Percentiles rank a stretch among this genome's conserved stretches.
Evolutionary conservation across 2,888 invertebrate species (phyloP).

Genomic region (Chalcosyrphus nemorum): DNA sequence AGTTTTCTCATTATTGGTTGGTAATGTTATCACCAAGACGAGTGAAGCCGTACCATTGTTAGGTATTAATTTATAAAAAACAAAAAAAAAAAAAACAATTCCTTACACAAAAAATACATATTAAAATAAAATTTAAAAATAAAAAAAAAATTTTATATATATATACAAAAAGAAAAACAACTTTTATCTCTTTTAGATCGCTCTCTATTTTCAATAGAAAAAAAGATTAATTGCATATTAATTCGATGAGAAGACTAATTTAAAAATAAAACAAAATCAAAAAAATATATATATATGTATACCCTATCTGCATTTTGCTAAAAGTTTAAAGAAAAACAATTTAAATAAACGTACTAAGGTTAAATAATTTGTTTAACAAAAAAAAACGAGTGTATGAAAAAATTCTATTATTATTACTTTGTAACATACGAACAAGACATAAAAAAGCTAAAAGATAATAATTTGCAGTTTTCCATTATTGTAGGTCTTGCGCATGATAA

Average conservation of each 20-base stretch:
- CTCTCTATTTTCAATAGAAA: slow-evolving; percentile 60
- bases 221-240: slow-evolving; percentile 40
- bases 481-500: slow-evolving; percentile 71
- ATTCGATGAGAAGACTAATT: slow-evolving; percentile 62
- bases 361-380: slow-evolving; percentile 47
- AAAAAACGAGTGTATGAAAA: slow-evolving; percentile 48
- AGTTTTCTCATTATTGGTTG: slow-evolving; percentile 99
- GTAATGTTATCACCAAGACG: slow-evolving; percentile 99
- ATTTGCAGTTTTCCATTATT: slow-evolving; percentile 55
- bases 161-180: slow-evolving; percentile 77
- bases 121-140: slow-evolving; percentile 39
- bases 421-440: slow-evolving; percentile 58
- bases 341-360: slow-evolving; percentile 38
- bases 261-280: slow-evolving; percentile 34
- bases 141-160: slow-evolving; percentile 58
- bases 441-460: slow-evolving; percentile 42
- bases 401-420: slow-evolving; percentile 34
- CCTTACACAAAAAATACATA: slow-evolving; percentile 49
- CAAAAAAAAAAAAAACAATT: slow-evolving; percentile 27
- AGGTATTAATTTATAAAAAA: slow-evolving; percentile 85
- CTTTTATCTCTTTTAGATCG: slow-evolving; percentile 81
- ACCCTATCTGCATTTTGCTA: slow-evolving; percentile 62
- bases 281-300: slow-evolving; percentile 8
- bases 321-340: slow-evolving; percentile 32
- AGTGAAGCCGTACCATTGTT: slow-evolving; percentile 99